Base-by-base conservation (phyloP, 37 sponge, comb jelly and placozoan genomes). In the Oopsacas minuta region DNA sequence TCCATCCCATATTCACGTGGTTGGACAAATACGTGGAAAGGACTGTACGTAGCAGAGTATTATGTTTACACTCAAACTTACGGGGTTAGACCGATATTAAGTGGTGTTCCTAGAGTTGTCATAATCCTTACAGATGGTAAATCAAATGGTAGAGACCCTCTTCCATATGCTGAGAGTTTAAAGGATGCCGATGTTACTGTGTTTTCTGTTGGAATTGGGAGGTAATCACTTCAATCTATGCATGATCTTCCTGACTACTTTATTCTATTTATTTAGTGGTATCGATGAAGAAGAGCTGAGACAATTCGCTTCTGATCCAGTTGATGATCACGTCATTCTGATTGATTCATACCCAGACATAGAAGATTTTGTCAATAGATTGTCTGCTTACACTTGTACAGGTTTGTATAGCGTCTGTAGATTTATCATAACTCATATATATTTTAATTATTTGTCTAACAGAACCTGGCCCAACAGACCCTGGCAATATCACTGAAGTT, bases 61-160 rank as follows among this genome's bases (percentile, higher is more conserved):
- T 61, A 25, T 12, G 75, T 61, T n/a, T 61, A 20, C 75, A 0
- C 39, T 7, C 32, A 42, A 0, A 37, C 12, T 0, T 82, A 85
- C n/a, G 96, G 96, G 36, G 96, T 90, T 7, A 85, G 96, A 39
- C 92, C 91, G 1, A 0, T 38, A 0, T 86, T 88, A 7, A 46
- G 82, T 0, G 96, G 96, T 0, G 81, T 95, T 0, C 96, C 96
- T 0, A 87, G 86, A 25, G 83, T 95, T 0, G 93, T 84, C 1
- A 89, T 95, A 1, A 85, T 95, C 83, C 81, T 95, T 34, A 95
- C 96, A 5, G 96, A 95, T 39, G 96, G 96, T 0, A 87, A 83
- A 0, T 93, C 96, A 23, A 95, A 95, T 81, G 39, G 86, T 8
- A 81, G 82, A 25, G 81, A 83, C 12, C 81, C 91, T 23, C 69